Percentiles rank a stretch among this genome's conserved stretches.
phyloP scores from a whole-genome alignment of 2,797 vertebrate species.

The Brachyrhaphis roseni region DNA sequence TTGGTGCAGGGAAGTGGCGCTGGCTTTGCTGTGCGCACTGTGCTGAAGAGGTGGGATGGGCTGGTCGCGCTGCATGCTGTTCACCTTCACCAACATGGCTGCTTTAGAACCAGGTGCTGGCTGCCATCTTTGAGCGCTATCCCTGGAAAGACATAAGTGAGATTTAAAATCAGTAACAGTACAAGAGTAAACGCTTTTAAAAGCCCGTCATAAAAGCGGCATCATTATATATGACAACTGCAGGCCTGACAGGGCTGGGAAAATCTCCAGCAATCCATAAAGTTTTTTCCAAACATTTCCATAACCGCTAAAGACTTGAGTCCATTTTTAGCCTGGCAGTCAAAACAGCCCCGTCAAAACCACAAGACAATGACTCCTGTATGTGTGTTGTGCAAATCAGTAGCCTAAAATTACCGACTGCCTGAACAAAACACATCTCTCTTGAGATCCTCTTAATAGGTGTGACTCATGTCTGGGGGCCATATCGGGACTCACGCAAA shows the following conservation, averaged over 20 bases:
- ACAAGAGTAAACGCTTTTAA: slow-evolving; percentile 4
- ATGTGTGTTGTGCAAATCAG: slow-evolving; percentile 37
- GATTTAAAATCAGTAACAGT: slow-evolving; percentile 1
- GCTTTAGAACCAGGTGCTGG: slow-evolving; percentile 88
- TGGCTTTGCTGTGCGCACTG: slow-evolving; percentile 69
- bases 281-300: slow-evolving; percentile 62
- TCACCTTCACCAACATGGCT: slow-evolving; percentile 91
- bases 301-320: slow-evolving; percentile 50
- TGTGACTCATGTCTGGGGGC: slow-evolving; percentile 15
- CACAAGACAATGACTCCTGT: slow-evolving; percentile 48
- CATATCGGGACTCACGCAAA: not conserved
- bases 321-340: slow-evolving; percentile 62
- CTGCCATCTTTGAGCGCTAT: slow-evolving; percentile 86
- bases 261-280: slow-evolving; percentile 48
- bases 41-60: slow-evolving; percentile 65
- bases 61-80: slow-evolving; percentile 81
- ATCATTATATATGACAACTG: slow-evolving; percentile 26
- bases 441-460: slow-evolving; percentile 12
- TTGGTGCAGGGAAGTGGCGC: slow-evolving; percentile 71
- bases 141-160: slow-evolving; percentile 65
- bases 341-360: slow-evolving; percentile 47
- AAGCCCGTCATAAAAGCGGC: slow-evolving; percentile 1
- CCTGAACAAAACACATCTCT: slow-evolving; percentile 32
- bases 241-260: slow-evolving; percentile 38
- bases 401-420: slow-evolving; percentile 41